Base-by-base conservation (phyloP, 2,797 vertebrate genomes). In the Channallabes apus region DNA sequence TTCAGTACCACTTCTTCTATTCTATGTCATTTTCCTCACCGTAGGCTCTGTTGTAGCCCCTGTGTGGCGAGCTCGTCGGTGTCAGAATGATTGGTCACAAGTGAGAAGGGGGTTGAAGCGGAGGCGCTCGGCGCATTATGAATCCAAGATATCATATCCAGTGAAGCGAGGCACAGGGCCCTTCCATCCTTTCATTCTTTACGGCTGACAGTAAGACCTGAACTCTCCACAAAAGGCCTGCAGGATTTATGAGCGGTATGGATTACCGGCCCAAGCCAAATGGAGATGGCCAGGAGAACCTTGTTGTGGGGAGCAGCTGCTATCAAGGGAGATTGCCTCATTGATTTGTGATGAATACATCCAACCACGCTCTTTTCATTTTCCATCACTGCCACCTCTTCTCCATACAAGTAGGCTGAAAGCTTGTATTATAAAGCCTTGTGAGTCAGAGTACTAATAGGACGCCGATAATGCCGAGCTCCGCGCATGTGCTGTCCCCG, bases 321-420 rank as follows among this genome's bases (percentile, higher is more conserved):
- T 83, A 84, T 64, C 22, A 46, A 58, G 69, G 59, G 82, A 88
- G 85, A 89, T 85, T 83, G 87, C 81, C 81, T 79, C 88, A 90
- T 87, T 89, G 92, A 93, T 93, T 91, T 91, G 86, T 72, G 86
- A 89, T 90, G 86, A 91, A 91, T 87, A 87, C 84, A 71, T 84
- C 75, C 72, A 84, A 84, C 58, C 67, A 84, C n/a, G 29, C 82
- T 62, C 82, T 68, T 54, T 67, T 67, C 83, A 68, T 87, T 85
- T 91, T 68, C 73, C 56, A 68, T 80, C 81, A 61, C n/a, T 54
- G 54, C 80, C 76, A 80, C 56, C 76, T 67, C 32, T 73, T 86
- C 68, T 87, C 71, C 58, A 71, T 58, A 69, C 65, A 80, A 86
- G 80, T 65, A 41, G 56, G 38, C 35, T 72, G 75, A 84, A 86